Evolutionary conservation across 1,140 invertebrate species (phyloP).

Genomic region (Zaprionus inermis): DNA sequence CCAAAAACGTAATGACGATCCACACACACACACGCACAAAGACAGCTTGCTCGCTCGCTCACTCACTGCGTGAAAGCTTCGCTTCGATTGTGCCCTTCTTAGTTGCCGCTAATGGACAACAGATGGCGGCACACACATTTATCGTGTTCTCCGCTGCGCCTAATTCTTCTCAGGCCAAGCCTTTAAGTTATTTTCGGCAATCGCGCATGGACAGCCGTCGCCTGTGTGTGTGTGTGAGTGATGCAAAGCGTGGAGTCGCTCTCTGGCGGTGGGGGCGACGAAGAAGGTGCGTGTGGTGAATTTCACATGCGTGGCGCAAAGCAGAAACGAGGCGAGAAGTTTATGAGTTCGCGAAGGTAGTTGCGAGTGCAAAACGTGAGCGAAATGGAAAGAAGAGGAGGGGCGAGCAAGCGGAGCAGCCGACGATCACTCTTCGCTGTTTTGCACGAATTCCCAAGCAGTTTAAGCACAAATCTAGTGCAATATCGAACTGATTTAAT

Average conservation of each 20-base stretch:
- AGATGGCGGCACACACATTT: conserved; percentile 59
- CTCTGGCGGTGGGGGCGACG: neutral
- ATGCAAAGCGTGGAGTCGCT: neutral
- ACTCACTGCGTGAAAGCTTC: conserved; percentile 46
- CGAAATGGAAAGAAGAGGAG: neutral
- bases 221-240: conserved; percentile 2
- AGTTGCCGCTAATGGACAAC: conserved; percentile 60
- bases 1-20: conserved; percentile 45
- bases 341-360: conserved; percentile 59
- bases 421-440: neutral
- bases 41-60: conserved; percentile 44
- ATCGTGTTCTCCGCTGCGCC: conserved; percentile 18
- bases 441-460: too few species aligned
- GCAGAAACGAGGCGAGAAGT: conserved; percentile 33
- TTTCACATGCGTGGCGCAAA: conserved; percentile 47
- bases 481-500: too few species aligned
- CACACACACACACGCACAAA: conserved; percentile 10
- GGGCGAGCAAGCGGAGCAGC: neutral
- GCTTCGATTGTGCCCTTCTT: conserved; percentile 47
- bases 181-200: conserved; percentile 57
- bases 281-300: conserved; percentile 11
- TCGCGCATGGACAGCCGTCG: conserved; percentile 29
- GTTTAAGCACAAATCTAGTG: too few species aligned
- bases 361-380: conserved; percentile 32
- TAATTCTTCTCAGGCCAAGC: conserved; percentile 64